Base-by-base conservation (phyloP, 2,113 vertebrate genomes). In the Eulacestoma nigropectus region DNA sequence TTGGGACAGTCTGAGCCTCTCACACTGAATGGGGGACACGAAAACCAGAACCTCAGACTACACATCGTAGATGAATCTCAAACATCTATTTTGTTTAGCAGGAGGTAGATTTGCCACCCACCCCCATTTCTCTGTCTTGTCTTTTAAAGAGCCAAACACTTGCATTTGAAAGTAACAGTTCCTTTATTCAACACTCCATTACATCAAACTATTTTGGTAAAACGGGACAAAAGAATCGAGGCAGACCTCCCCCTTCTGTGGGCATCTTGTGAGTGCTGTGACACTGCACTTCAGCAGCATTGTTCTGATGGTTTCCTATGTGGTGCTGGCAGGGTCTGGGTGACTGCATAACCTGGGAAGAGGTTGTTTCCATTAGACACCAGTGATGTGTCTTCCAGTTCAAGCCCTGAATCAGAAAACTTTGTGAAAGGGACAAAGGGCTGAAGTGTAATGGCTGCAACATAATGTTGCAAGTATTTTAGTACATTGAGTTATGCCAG, bases 341-440 rank as follows among this genome's bases (percentile, higher is more conserved):
- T 64, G 39, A 4, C 32, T 74, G 4, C 14, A 14, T 19, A 15
- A 60, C 20, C 11, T 57, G 42, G 8, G 32, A 62, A 21, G 13
- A 70, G 25, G 8, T 46, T 37, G 32, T 13, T 33, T 39, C 20
- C 44, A 7, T 57, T 26, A 33, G 11, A 20, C 12, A 33, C 16
- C 13, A 29, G 5, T 25, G 37, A 5, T 0, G 0, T 16, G 6
- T 46, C 33, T 17, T 35, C 33, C 18, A 69, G 9, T 1, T 41
- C 35, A n/a, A 57, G 13, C 33, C 14, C 29, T 33, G 65, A 33
- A 35, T 42, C 60, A 56, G 33, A 46, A 84, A 64, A 32, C 11
- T 83, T 52, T 75, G 16, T 41, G 42, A 11, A 16, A 25, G 27
- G 16, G 18, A 46, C 4, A 8, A 29, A 80, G 10, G 6, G 20